Evolutionary conservation across 2,113 vertebrate species (phyloP).

Genomic region (Cyphomyrus discorhynchus): DNA sequence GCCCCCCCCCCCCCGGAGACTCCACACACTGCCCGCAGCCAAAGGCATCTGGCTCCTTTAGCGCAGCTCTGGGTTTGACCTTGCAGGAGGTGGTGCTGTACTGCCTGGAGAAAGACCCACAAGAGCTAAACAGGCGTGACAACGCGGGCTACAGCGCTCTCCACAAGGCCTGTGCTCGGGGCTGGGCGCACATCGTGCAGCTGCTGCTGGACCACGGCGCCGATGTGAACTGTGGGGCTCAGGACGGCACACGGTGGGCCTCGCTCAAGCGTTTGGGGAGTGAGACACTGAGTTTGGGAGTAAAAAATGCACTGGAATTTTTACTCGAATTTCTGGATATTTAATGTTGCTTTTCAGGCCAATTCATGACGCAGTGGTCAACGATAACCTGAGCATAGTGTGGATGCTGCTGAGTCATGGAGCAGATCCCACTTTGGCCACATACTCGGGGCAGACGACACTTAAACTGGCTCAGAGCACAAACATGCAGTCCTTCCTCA

Average conservation of each 20-base stretch:
- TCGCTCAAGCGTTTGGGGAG: neutral
- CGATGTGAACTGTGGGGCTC: constrained; percentile 95
- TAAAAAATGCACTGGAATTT: neutral
- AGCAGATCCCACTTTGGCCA: constrained; percentile 91
- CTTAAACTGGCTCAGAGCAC: constrained; percentile 86
- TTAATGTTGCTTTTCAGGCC: constrained; percentile 59
- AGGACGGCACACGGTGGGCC: constrained; percentile 88
- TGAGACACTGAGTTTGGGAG: neutral
- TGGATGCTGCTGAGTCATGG: constrained; percentile 93
- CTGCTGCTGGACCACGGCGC: constrained; percentile 85
- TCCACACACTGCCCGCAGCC: neutral
- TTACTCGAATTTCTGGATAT: neutral
- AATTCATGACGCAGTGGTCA: constrained; percentile 90
- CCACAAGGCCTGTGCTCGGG: constrained; percentile 87
- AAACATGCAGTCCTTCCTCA: constrained; percentile 86
- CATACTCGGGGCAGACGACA: constrained; percentile 91
- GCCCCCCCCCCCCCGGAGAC: neutral
- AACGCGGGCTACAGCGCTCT: constrained; percentile 94
- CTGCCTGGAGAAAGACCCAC: constrained; percentile 87
- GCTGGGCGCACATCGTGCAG: constrained; percentile 88
- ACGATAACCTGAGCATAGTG: constrained; percentile 86
- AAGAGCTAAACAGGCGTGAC: constrained; percentile 89
- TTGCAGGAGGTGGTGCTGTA: constrained; percentile 88
- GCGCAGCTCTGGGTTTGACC: neutral
- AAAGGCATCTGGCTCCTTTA: neutral